Evolutionary conservation across 2,888 invertebrate genomes (phyloP).

Genomic region (Horisme vitalbata): DNA sequence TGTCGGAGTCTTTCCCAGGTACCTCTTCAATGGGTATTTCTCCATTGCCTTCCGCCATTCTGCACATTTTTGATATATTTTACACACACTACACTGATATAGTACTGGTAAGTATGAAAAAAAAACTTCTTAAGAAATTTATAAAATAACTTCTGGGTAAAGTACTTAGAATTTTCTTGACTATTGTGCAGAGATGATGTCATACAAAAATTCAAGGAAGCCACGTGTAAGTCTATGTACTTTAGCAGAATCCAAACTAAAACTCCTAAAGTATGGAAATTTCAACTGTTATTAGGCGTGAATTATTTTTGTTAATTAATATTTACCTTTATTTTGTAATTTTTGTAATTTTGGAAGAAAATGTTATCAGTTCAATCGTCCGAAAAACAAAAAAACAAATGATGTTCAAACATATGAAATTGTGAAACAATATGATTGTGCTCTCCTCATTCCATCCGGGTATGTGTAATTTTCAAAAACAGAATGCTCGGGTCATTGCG

Average conservation of each 20-base stretch:
- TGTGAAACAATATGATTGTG: constrained; percentile 80
- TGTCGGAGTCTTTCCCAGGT: constrained; percentile 86
- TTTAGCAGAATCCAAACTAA: constrained; percentile 20
- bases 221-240: constrained; percentile 64
- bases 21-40: constrained; percentile 90
- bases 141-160: constrained; percentile 26
- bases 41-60: constrained; percentile 94
- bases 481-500: constrained; percentile 75
- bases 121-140: constrained; percentile 16
- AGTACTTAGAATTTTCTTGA: constrained; percentile 52
- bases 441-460: constrained; percentile 82
- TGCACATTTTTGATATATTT: constrained; percentile 76
- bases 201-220: constrained; percentile 71
- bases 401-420: constrained; percentile 82
- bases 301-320: constrained; percentile 39
- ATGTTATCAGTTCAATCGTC: constrained; percentile 79
- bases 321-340: constrained; percentile 81
- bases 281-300: no score
- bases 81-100: constrained; percentile 66
- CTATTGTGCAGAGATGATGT: constrained; percentile 72
- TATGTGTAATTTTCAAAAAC: constrained; percentile 77
- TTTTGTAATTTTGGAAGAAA: constrained; percentile 83
- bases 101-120: constrained; percentile 3
- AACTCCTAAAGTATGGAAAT: constrained; percentile 12
- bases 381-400: constrained; percentile 84